A percentile compares a stretch with the other conserved stretches of the same genome.
Evolutionary conservation across 1,140 invertebrate genomes (phyloP).

Genomic region (Drosophila kohkoa): DNA sequence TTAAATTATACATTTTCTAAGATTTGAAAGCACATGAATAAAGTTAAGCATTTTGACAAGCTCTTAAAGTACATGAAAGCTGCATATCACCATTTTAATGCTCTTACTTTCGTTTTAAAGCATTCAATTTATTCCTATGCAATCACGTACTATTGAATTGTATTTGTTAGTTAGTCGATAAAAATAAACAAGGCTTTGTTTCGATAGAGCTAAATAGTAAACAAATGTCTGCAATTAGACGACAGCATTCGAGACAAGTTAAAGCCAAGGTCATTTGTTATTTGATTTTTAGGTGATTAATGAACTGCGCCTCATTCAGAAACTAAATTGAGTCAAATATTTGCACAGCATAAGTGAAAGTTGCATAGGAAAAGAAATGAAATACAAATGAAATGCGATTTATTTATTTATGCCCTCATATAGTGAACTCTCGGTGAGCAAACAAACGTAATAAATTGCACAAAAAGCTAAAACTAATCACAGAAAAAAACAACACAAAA

Average conservation of each 20-base stretch:
- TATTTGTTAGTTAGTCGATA: too few relatives aligned
- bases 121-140: too few relatives aligned
- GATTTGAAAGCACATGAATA: too few relatives aligned
- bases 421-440: background rate
- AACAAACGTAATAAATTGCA: constrained; percentile 32
- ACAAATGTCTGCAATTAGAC: background rate
- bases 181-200: too few relatives aligned
- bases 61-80: too few relatives aligned
- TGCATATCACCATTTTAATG: too few relatives aligned
- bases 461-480: constrained; percentile 51
- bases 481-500: constrained; percentile 22
- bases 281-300: background rate
- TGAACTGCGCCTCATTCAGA: constrained; percentile 4
- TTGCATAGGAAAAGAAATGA: background rate
- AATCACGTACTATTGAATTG: too few relatives aligned
- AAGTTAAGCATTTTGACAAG: too few relatives aligned
- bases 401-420: constrained; percentile 30
- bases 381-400: constrained; percentile 37
- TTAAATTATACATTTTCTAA: too few relatives aligned
- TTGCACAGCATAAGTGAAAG: constrained; percentile 12
- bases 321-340: constrained; percentile 21
- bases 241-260: background rate
- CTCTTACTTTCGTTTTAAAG: too few relatives aligned
- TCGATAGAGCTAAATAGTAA: too few relatives aligned
- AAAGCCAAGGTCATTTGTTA: background rate